Conservation (phyloP, 2,797 vertebrate genomes). For the Echeneis naucrates region DNA sequence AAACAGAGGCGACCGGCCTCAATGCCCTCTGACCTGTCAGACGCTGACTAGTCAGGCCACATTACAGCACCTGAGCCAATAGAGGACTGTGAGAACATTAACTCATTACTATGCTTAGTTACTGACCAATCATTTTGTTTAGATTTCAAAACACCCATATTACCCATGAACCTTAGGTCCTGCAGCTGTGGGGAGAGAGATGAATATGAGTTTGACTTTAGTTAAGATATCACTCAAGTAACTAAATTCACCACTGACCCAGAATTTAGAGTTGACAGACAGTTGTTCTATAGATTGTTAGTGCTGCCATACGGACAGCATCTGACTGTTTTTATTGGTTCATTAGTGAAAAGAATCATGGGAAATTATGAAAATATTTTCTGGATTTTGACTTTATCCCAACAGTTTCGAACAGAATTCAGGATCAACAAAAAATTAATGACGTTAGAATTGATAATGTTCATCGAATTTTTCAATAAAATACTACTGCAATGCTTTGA, state of each 20-base stretch:
- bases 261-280: background rate
- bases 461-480: background rate
- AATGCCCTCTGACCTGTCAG: constrained; percentile 68
- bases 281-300: background rate
- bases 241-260: background rate
- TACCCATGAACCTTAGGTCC: background rate
- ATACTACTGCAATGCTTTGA: background rate
- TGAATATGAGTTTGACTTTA: background rate
- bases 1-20: constrained; percentile 61
- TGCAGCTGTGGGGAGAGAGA: background rate
- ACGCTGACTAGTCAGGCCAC: rapidly evolving
- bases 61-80: constrained; percentile 1
- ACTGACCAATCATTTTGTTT: background rate
- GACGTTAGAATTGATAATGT: background rate
- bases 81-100: too few relatives aligned
- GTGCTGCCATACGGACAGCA: too few relatives aligned
- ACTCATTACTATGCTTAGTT: background rate
- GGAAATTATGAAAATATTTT: background rate
- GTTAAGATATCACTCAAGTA: too few relatives aligned
- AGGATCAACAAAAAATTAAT: background rate
- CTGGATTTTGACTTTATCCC: background rate
- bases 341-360: background rate
- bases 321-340: background rate
- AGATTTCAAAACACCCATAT: background rate
- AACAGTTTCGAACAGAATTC: background rate